Base-by-base conservation (phyloP, 2,888 invertebrate genomes). In the Abrostola triplasia region DNA sequence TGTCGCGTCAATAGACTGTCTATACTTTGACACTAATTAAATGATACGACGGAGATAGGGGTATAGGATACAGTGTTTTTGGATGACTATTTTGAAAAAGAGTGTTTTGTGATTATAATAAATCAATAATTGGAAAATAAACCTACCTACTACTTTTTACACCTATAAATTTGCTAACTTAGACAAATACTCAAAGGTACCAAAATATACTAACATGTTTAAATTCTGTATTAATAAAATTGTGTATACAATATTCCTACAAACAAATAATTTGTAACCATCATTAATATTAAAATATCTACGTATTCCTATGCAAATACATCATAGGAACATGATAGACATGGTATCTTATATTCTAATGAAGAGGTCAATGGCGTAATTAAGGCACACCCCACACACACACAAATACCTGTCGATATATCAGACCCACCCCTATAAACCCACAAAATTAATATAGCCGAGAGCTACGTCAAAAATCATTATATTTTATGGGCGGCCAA, bases 391-490 rank as follows among this genome's bases (percentile, higher is more conserved):
- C 67, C 70, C 75, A 24, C 73, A 76, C 75, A 73, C 75, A 75
- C 76, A 79, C 67, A 76, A 79, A 86, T 84, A 89, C 85, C 85
- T 88, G 89, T 89, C 90, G 86, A 90, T 91, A 89, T 85, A 88
- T 85, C 88, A 86, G 85, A 82, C 82, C 82, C 79, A 86, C 87
- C 85, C 79, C 85, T 79, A 83, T 80, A 79, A 79, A 86, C 87
- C 88, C 91, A 84, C 89, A 90, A 88, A 90, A 91, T 93, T 92
- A 82, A 92, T 92, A 93, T 88, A 85, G 88, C 90, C 86, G 84
- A 85, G 86, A 87, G 90, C 89, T 88, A 86, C 90, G 92, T 92
- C 93, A 93, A 92, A 94, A 94, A 94, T 92, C 93, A 93, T 94
- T 93, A 94, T 92, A 94, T 93, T 94, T 94, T 94, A 94, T 92